phyloP scores from a whole-genome alignment of 2,113 vertebrate species.

The Pyrgilauda ruficollis region DNA sequence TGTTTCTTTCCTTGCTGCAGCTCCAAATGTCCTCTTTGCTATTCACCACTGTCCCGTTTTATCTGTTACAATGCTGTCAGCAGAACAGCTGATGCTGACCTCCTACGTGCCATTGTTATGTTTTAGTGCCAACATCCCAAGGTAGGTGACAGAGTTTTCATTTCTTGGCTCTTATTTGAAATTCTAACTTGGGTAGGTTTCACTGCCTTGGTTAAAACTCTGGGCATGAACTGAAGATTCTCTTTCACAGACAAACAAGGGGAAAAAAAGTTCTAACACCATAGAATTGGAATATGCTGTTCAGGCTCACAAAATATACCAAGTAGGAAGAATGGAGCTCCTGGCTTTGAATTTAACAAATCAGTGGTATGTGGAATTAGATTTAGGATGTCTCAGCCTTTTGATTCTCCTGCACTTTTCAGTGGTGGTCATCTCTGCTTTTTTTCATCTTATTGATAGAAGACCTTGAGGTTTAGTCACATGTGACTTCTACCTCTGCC shows the following conservation, averaged over 20 bases:
- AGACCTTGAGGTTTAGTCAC: not conserved
- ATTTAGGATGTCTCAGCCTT: not conserved
- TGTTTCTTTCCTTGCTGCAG: not conserved
- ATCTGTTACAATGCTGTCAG: not conserved
- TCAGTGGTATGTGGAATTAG: not conserved
- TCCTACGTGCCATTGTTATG: not conserved
- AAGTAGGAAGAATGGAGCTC: not conserved
- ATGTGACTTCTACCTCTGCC: not conserved
- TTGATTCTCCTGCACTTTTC: not conserved
- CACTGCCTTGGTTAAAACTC: slow-evolving; percentile 32
- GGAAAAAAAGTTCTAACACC: not conserved
- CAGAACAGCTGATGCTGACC: slow-evolving; percentile 21
- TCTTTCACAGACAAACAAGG: not conserved
- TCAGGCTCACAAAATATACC: not conserved
- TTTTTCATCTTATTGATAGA: not conserved
- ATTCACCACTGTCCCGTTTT: not conserved
- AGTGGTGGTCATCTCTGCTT: not conserved
- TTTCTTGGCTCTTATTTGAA: not conserved
- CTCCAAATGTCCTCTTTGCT: not conserved
- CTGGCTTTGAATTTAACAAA: not conserved
- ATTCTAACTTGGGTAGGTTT: not conserved
- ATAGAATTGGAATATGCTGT: not conserved
- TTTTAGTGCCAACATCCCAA: not conserved
- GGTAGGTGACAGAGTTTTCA: not conserved
- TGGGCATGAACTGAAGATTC: not conserved